Evolutionary conservation across 1,140 invertebrate species (phyloP), one percentile per base, ranked within the genome.

Genomic region (Drosophila chauvacae): DNA sequence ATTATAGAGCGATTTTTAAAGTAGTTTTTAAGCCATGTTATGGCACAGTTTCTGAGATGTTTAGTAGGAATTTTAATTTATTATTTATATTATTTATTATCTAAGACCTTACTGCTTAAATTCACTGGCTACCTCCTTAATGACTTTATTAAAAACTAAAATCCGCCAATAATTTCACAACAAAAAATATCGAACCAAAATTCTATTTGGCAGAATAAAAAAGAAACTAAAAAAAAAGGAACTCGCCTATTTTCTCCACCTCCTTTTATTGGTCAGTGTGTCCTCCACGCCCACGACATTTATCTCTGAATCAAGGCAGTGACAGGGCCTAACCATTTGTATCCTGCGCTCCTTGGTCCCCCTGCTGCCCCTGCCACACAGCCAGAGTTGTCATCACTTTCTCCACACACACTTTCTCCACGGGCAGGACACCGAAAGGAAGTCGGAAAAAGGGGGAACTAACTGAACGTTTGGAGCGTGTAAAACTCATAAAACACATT

Each of bases 401-500:
- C 53, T 26, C 51, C 33, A 7, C 33, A 23, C 13, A 47, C 61
- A 13, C 44, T 23, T 23, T 45, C 18, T 44, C 42, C n/a, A 75
- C 35, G 20, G 55, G 47, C 26, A 44, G 26, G 58, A 48, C 26
- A 44, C 16, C 26, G 26, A 20, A 26, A 30, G 11, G 16, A 30
- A 30, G 4, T 51, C 26, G 18, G 51, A 3, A n/a, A 30, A 30
- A 65, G 44, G 35, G 41, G 41, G 75, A 47, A 50, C 53, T 63
- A 33, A 44, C 53, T 62, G 18, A 75, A 69, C 73, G 61, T 44
- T 56, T 57, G 75, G 44, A 85, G 86, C 84, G 85, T 90, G 85
- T 83, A 87, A 83, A 80, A 83, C 83, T 91, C 91, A 92, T 92
- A 91, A 91, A 91, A 91, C 90, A 91, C 90, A 91, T 91, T 91